phyloP scores from a whole-genome alignment of 2,113 vertebrate genomes.

The Sinocyclocheilus anshuiensis region DNA sequence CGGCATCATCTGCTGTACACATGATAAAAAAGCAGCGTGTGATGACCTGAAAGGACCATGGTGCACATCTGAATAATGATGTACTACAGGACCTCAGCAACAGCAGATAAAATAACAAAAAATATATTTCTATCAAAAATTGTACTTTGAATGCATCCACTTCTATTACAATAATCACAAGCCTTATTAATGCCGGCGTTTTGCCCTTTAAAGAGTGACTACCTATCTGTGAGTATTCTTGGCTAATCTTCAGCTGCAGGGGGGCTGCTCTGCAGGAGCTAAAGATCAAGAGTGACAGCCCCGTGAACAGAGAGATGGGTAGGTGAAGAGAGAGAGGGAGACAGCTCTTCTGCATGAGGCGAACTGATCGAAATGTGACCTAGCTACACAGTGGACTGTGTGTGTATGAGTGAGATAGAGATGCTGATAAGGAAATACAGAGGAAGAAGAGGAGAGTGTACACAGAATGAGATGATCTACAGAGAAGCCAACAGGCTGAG shows the following conservation, averaged over 20 bases:
- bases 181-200: too few species aligned
- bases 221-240: neutral
- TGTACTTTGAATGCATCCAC: neutral
- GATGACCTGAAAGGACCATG: neutral
- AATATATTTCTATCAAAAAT: neutral
- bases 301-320: neutral
- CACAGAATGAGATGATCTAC: conserved; percentile 44
- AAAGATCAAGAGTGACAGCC: conserved; percentile 14
- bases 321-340: conserved; percentile 27
- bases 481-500: neutral
- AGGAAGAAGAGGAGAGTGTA: conserved; percentile 55
- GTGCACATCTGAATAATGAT: neutral
- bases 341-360: conserved; percentile 26
- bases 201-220: too few species aligned
- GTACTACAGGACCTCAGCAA: neutral
- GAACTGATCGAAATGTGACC: conserved; percentile 40
- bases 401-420: conserved; percentile 33
- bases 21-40: neutral
- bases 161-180: too few species aligned
- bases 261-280: neutral
- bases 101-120: neutral
- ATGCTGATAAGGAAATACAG: conserved; percentile 55
- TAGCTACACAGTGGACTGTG: conserved; percentile 38
- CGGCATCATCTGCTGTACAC: neutral
- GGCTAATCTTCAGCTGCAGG: neutral